Evolutionary conservation across 2,113 vertebrate genomes (phyloP).

Genomic region (Chinchilla lanigera): DNA sequence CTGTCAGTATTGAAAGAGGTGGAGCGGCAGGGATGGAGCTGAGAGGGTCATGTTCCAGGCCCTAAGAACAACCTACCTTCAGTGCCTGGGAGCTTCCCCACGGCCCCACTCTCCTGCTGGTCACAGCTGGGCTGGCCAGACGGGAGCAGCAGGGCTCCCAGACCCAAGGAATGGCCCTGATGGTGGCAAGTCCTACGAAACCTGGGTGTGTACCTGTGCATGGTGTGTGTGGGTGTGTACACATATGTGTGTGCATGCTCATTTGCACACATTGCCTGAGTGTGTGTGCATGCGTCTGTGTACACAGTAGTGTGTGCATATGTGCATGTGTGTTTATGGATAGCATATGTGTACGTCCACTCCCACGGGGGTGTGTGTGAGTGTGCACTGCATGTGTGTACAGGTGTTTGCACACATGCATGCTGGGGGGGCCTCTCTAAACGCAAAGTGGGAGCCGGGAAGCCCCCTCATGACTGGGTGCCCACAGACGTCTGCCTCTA

Average conservation of each 20-base stretch:
- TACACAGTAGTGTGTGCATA: neutral
- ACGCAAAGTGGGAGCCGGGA: accelerated
- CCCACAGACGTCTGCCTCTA: neutral
- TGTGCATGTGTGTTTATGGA: neutral
- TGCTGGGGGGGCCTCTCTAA: neutral
- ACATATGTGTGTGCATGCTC: neutral
- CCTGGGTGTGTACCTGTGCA: neutral
- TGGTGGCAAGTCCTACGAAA: too few relatives aligned
- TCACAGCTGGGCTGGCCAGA: neutral
- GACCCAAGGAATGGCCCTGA: neutral
- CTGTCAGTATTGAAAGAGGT: neutral
- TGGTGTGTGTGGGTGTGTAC: neutral
- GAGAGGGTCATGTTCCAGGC: neutral
- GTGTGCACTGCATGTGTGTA: neutral
- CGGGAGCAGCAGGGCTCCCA: neutral
- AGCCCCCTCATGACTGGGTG: neutral
- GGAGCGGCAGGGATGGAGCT: neutral
- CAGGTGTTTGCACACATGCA: neutral
- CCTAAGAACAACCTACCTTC: neutral
- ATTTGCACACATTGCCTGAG: too few relatives aligned
- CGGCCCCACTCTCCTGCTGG: neutral
- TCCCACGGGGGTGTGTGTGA: neutral
- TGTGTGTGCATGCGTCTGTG: too few relatives aligned
- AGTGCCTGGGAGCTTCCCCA: neutral
- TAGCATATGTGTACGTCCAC: neutral